Base-by-base conservation (phyloP, 2,888 invertebrate genomes). In the Liopterus haemorrhoidalis region DNA sequence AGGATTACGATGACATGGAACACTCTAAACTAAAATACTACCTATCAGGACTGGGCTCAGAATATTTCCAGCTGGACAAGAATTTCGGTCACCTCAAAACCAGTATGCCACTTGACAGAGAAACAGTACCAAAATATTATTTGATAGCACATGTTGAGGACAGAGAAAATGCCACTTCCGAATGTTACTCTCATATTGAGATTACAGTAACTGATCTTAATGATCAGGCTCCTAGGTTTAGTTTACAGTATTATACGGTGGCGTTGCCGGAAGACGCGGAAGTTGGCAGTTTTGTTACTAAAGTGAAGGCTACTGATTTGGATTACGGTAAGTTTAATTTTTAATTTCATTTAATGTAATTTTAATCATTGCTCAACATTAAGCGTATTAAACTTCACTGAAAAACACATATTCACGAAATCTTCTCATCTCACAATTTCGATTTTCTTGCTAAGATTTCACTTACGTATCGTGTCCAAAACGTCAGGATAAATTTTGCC, bases 231-330 rank as follows among this genome's bases (percentile, higher is more conserved):
- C 92, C 92, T 5, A 71, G 73, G 55, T 92, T 91, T 70, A 78
- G 82, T 2, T 72, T 82, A 62, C 68, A 70, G 8, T 71, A 77
- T 22, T 91, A 89, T 68, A 83, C 82, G 52, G 82, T 86, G 25
- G 83, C 86, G 49, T 72, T 93, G 54, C 82, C 89, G 2, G 92
- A 93, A 70, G 90, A 93, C 67, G 86, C 87, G 0, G 86, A 87
- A 59, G 72, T 86, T n/a, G 89, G 90, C 41, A 86, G 88, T 2
- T 71, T 92, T 16, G 82, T 91, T 4, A 85, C 88, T 1, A 92
- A 91, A 72, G 82, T 92, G 6, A 88, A 90, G 65, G 87, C 87
- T 0, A 81, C 80, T 1, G 93, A 93, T 55, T 78, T 79, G 19
- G 92, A 93, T 67, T 79, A 85, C 30, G 89, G 82, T 65, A 58